Percentiles rank a stretch among this genome's conserved stretches.
phyloP scores from a whole-genome alignment of 2,113 vertebrate genomes.

The Lonchura striata region DNA sequence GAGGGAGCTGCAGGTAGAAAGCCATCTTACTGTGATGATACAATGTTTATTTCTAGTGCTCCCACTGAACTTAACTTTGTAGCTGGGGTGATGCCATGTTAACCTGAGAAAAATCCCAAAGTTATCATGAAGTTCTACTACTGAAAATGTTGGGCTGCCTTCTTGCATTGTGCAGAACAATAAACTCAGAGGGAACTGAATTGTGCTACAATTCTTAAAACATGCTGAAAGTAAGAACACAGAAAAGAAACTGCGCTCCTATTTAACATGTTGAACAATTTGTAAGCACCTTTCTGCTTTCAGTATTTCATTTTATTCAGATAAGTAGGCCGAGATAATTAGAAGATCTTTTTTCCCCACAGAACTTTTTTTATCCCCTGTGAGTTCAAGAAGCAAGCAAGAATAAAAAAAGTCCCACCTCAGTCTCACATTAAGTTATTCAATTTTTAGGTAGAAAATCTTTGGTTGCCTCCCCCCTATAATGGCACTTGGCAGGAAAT shows the following conservation, averaged over 20 bases:
- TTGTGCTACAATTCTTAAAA: neutral
- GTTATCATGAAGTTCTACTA: neutral
- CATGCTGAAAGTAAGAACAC: neutral
- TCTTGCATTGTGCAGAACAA: neutral
- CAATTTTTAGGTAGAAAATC: neutral
- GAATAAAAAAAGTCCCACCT: neutral
- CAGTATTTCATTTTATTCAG: neutral
- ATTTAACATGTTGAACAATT: neutral
- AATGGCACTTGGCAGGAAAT: accelerated
- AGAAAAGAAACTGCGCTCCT: neutral
- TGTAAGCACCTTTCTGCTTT: neutral
- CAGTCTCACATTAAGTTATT: neutral
- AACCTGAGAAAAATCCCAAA: neutral
- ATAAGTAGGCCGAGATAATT: neutral
- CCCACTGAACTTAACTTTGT: neutral
- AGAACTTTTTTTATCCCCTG: accelerated
- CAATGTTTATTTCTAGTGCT: neutral
- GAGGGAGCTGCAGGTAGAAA: neutral
- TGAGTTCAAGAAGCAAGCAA: neutral
- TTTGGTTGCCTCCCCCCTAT: neutral
- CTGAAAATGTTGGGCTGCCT: neutral
- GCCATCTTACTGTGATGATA: neutral
- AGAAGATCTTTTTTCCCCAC: neutral
- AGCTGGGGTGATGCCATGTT: neutral
- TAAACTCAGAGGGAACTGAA: neutral